These are phyloP conservation scores for Heliconius erato DNA, from an alignment of 2,888 invertebrate genomes.

Conservation along the genomic window DNA sequence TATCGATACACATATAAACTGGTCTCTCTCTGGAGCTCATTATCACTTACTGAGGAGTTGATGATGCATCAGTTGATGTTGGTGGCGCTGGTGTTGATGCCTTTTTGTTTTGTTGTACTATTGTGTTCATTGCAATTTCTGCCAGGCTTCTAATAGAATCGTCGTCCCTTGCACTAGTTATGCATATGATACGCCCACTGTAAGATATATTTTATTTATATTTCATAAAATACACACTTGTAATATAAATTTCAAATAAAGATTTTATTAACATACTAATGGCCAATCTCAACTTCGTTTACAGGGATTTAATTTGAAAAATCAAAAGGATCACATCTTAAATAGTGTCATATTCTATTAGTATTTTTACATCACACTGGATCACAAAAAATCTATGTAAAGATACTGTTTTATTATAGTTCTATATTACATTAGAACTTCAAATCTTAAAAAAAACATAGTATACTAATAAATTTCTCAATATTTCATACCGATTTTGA, in stretches of 20 bases:
- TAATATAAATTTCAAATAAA: neutral
- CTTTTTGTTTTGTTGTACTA: constrained; percentile 92
- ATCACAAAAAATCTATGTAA: too few relatives aligned
- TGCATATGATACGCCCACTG: constrained; percentile 94
- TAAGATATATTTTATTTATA: constrained; percentile 69
- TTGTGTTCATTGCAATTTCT: constrained; percentile 93
- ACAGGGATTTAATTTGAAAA: too few relatives aligned
- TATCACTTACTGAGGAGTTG: constrained; percentile 62
- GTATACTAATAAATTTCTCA: neutral
- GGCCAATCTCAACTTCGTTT: too few relatives aligned
- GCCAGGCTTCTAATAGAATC: constrained; percentile 94
- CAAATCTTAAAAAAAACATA: too few relatives aligned
- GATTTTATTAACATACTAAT: too few relatives aligned
- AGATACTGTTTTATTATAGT: too few relatives aligned
- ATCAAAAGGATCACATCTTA: too few relatives aligned
- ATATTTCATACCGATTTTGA: constrained; percentile 71
- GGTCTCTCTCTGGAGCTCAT: neutral
- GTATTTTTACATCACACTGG: too few relatives aligned
- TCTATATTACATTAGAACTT: too few relatives aligned
- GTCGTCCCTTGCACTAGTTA: constrained; percentile 95
- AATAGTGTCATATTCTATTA: too few relatives aligned
- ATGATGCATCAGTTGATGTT: constrained; percentile 62
- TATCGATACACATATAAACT: neutral
- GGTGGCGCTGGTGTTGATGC: constrained; percentile 62
- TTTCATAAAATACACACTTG: neutral